A percentile compares a stretch with the other conserved stretches of the same genome.
These are phyloP conservation scores for Agrotis clavis DNA, from an alignment of 2,888 invertebrate species.

Conservation along the genomic window DNA sequence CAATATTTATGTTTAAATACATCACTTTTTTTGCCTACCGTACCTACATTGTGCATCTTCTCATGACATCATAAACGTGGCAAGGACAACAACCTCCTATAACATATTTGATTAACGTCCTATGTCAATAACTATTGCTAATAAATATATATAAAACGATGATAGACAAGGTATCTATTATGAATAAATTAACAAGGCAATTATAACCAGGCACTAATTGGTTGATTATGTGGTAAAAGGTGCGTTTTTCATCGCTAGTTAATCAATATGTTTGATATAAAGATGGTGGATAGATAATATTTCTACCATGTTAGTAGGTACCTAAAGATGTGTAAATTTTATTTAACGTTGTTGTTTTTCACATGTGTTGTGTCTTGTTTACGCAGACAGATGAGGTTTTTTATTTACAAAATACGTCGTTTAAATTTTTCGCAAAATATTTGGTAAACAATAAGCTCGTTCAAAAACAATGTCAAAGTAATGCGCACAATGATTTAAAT, in stretches of 20 bases:
- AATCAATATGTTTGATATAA: background rate
- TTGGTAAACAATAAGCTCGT: background rate
- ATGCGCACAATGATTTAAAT: background rate
- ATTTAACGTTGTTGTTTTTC: background rate
- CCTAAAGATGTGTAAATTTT: too few species aligned
- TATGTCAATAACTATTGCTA: slow-evolving; percentile 29
- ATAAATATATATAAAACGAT: slow-evolving; percentile 21
- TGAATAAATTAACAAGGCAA: slow-evolving; percentile 38
- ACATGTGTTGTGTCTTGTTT: background rate
- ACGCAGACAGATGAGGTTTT: background rate
- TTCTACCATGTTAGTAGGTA: too few species aligned
- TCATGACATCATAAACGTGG: slow-evolving; percentile 47
- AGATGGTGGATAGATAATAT: background rate
- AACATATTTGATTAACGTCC: slow-evolving; percentile 21
- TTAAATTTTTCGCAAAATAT: background rate
- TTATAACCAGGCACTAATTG: slow-evolving; percentile 17
- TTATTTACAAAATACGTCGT: background rate
- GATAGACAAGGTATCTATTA: background rate
- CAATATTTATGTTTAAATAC: too few species aligned
- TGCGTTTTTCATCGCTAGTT: background rate
- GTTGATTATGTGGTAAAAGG: background rate
- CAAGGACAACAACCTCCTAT: slow-evolving; percentile 46
- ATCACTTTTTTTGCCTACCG: too few species aligned
- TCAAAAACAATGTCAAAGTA: background rate
- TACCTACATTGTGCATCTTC: slow-evolving; percentile 26